Percentiles rank a stretch among this genome's conserved stretches.
Conservation (phyloP, 2,888 invertebrate species). For the Lasiommata megera region DNA sequence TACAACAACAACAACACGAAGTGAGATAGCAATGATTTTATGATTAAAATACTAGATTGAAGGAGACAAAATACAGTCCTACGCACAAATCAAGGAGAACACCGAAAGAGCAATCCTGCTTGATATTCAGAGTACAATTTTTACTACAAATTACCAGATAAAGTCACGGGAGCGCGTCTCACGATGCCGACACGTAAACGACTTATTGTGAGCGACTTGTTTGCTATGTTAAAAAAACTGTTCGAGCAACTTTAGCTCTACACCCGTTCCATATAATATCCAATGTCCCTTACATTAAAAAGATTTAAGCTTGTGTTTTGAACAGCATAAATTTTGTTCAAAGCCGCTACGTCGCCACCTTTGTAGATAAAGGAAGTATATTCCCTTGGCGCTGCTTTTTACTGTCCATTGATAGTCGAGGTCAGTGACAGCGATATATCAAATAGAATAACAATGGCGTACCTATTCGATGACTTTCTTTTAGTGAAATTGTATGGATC, state of each 20-base stretch:
- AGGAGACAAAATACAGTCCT: too few relatives aligned
- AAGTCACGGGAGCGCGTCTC: slow-evolving; percentile 18
- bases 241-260: slow-evolving; percentile 13
- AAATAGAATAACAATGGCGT: slow-evolving; percentile 22
- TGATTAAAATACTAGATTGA: too few relatives aligned
- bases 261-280: slow-evolving; percentile 1
- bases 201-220: slow-evolving; percentile 11
- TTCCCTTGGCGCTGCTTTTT: slow-evolving; percentile 26
- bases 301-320: slow-evolving; percentile 16
- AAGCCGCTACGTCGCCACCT: slow-evolving; percentile 26
- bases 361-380: slow-evolving; percentile 28
- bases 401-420: slow-evolving; percentile 28
- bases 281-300: slow-evolving; percentile 17
- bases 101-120: not conserved
- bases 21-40: too few relatives aligned
- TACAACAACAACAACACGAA: too few relatives aligned
- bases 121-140: slow-evolving; percentile 12
- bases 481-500: slow-evolving; percentile 1
- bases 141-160: slow-evolving; percentile 4
- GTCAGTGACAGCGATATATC: slow-evolving; percentile 25
- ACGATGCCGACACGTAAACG: slow-evolving; percentile 16
- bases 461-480: slow-evolving; percentile 5
- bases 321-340: slow-evolving; percentile 21
- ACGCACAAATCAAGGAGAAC: too few relatives aligned
- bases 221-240: slow-evolving; percentile 10